Evolutionary conservation across 2,797 vertebrate species (phyloP).

Genomic region (Anas capensis): DNA sequence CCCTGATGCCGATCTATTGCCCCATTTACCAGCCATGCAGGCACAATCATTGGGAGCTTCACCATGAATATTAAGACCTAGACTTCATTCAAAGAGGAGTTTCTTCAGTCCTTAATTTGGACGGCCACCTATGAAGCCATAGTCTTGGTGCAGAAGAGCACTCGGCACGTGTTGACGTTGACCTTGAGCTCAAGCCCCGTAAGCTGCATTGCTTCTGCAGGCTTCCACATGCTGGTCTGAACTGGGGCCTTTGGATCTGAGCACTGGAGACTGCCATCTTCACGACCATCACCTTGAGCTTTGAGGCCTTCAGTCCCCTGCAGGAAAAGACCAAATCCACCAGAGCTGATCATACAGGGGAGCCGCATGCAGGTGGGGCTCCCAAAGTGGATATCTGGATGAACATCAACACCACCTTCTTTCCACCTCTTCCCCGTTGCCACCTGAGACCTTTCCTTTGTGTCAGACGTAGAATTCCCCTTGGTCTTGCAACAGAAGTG

Average conservation of each 20-base stretch:
- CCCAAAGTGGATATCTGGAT: rapidly evolving
- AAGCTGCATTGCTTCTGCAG: neutral
- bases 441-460: neutral
- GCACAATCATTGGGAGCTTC: neutral
- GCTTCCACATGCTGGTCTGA: neutral
- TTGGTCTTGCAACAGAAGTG: neutral
- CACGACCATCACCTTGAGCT: neutral
- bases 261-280: neutral
- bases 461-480: neutral
- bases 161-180: neutral
- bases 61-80: neutral
- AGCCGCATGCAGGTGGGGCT: rapidly evolving
- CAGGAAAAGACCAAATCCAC: neutral
- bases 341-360: neutral
- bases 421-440: neutral
- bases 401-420: neutral
- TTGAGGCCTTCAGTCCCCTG: neutral
- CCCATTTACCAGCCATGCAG: neutral
- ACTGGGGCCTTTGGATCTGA: neutral
- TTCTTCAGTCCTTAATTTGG: neutral
- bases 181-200: neutral
- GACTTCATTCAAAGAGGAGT: neutral
- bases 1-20: neutral
- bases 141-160: neutral
- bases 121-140: neutral